Percentiles rank a stretch among this genome's conserved stretches.
Conservation (phyloP, 1,140 invertebrate species). For the Trichonephila clavipes region DNA sequence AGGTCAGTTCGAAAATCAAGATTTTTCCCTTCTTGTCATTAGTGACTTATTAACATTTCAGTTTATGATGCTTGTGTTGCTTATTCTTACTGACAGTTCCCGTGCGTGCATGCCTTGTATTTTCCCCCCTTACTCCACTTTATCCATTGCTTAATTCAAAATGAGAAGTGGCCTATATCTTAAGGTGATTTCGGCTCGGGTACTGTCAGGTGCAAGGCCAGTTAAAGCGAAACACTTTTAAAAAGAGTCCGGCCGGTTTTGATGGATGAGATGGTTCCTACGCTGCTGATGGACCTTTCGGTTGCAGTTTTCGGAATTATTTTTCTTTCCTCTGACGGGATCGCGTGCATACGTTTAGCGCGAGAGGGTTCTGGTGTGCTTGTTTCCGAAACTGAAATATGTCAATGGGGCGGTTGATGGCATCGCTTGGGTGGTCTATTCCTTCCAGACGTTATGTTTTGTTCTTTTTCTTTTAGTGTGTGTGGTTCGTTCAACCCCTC, state of each 20-base stretch:
- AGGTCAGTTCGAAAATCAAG: neutral
- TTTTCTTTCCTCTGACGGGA: neutral
- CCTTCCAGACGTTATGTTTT: neutral
- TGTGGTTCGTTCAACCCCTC: neutral
- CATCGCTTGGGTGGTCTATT: constrained; percentile 28
- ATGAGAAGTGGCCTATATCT: constrained; percentile 25
- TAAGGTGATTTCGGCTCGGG: constrained; percentile 4
- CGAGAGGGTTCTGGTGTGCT: neutral
- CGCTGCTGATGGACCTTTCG: neutral
- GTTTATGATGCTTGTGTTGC: neutral
- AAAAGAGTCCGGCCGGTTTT: constrained; percentile 8
- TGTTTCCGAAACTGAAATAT: constrained; percentile 8
- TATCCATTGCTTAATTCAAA: neutral
- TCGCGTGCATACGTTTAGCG: constrained; percentile 17
- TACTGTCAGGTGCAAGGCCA: constrained; percentile 29
- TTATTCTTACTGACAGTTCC: constrained; percentile 27
- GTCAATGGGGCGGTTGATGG: constrained; percentile 11
- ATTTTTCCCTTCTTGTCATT: neutral
- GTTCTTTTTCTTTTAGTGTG: neutral
- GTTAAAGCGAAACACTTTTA: constrained; percentile 3
- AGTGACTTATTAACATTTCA: constrained; percentile 16
- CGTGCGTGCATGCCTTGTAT: neutral
- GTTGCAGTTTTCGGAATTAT: neutral
- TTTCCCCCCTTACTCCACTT: neutral
- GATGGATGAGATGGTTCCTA: neutral